phyloP scores from a whole-genome alignment of 2,888 invertebrate species.

The Tiliacea aurago region DNA sequence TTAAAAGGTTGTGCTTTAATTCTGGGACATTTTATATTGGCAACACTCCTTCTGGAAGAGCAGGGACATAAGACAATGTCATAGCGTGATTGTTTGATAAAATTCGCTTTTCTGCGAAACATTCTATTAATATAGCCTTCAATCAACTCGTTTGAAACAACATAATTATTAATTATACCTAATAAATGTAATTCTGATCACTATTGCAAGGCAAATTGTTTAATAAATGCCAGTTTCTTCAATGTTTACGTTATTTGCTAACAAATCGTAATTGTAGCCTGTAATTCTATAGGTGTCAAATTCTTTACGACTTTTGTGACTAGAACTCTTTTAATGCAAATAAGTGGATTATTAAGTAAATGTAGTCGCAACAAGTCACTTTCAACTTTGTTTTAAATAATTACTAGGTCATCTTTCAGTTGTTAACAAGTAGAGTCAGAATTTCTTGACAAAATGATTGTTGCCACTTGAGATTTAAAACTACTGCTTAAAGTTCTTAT shows the following conservation, averaged over 20 bases:
- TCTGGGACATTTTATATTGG: too few relatives aligned
- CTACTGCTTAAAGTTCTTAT: background rate
- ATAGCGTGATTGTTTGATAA: background rate
- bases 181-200: background rate
- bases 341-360: background rate
- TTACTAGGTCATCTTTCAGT: background rate
- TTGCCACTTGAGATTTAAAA: background rate
- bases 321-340: conserved; percentile 12
- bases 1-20: too few relatives aligned
- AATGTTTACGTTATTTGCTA: conserved; percentile 29
- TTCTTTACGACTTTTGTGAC: conserved; percentile 44
- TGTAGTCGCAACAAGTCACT: background rate
- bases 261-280: conserved; percentile 40
- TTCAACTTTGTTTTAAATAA: background rate
- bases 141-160: background rate
- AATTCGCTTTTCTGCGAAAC: background rate
- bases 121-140: background rate
- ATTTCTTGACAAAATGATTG: conserved; percentile 2
- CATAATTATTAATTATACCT: background rate
- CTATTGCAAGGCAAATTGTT: background rate
- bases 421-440: background rate
- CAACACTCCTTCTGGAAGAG: background rate
- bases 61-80: background rate
- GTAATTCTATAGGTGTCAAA: conserved; percentile 35
- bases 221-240: background rate